Conservation (phyloP, 2,797 vertebrate genomes). For the Cossypha dichroa region DNA sequence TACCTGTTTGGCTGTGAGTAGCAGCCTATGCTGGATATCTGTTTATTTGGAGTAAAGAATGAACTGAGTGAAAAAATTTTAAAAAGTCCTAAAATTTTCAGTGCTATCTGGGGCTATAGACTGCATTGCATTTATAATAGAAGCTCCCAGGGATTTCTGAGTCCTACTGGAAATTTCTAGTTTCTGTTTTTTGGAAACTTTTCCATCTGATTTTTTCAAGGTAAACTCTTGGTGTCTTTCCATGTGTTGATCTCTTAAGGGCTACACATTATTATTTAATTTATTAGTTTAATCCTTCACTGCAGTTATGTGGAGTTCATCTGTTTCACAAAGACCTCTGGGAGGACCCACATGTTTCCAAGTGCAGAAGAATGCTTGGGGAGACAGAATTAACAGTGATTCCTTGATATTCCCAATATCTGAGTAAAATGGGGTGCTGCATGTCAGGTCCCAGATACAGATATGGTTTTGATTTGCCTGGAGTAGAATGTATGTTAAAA, state of each 20-base stretch:
- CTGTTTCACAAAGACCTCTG: neutral
- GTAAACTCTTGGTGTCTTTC: neutral
- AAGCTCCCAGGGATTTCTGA: neutral
- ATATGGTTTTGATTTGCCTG: neutral
- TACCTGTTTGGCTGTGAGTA: neutral
- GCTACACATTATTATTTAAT: neutral
- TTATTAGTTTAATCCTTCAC: neutral
- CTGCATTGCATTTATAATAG: neutral
- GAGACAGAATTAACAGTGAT: neutral
- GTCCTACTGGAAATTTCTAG: neutral
- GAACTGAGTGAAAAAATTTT: neutral
- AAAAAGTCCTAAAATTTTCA: neutral
- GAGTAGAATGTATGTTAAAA: neutral
- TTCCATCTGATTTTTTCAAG: neutral
- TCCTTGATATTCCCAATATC: neutral
- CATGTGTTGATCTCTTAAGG: neutral
- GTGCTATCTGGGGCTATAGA: neutral
- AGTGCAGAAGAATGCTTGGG: neutral
- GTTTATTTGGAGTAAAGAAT: neutral
- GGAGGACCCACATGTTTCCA: rapidly evolving
- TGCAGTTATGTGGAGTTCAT: neutral
- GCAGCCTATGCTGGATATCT: neutral
- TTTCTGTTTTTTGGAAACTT: neutral
- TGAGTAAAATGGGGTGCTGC: neutral
- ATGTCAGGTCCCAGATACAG: neutral